Base-by-base conservation (phyloP, 2,888 invertebrate species). In the Tiphia femorata region DNA sequence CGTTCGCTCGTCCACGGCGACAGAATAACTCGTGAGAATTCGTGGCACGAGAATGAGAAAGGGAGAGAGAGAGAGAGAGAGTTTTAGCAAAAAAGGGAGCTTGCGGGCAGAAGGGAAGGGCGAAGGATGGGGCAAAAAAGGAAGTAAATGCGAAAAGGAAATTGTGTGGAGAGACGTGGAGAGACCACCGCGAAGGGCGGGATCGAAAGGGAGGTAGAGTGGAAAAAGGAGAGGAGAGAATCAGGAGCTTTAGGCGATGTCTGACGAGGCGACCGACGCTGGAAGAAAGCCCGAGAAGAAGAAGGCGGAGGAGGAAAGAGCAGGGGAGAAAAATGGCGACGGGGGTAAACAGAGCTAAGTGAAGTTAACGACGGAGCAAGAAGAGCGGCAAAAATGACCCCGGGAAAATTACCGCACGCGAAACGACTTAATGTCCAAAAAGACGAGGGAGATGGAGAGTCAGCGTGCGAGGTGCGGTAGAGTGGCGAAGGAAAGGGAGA, bases 391-490 rank as follows among this genome's bases (percentile, higher is more conserved):
- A 70, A 72, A 70, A 70, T 70, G 70, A 71, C 62, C 69, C 49
- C 30, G 60, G 62, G 62, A 72, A 72, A 72, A 70, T 70, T 70
- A 70, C 70, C 64, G 69, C 66, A 70, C 67, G 71, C 72, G 72
- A 69, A 73, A 73, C 70, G 73, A 72, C 72, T 77, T 79, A 79
- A 79, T 79, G 76, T 77, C 72, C 66, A 64, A 64, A 62, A 72
- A 63, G 67, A 59, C 55, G 62, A 69, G 60, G 58, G 43, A 37
- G 40, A 20, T 30, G 6, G 29, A 10, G 17, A 27, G 29, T 23
- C 21, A 19, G 41, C 30, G 35, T 19, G 38, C 19, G 25, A 37
- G 42, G 27, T 54, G 41, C 14, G 21, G 14, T 37, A 37, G 37
- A 14, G 23, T n/a, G n/a, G n/a, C 17, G n/a, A n/a, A n/a, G n/a